Evolutionary conservation across 2,113 vertebrate genomes (phyloP), one percentile per base, ranked within the genome.

Genomic region (Todiramphus chloris): DNA sequence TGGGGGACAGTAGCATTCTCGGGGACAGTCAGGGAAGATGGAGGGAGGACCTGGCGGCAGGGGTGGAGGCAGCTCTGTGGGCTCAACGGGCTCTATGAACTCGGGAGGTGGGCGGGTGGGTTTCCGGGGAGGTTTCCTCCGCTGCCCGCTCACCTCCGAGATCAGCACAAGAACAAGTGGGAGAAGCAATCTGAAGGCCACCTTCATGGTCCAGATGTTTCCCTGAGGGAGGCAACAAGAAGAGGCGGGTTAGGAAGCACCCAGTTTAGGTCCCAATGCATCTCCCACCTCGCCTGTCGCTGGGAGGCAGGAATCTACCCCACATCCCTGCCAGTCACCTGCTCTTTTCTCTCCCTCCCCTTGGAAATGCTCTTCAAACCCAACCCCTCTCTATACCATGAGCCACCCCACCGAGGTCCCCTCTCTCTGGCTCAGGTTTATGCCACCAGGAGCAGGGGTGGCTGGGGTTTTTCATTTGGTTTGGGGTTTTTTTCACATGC

Each of bases 1-100:
- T 0, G 98, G 97, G 16, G 98, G 97, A 66, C 99, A 99, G 63
- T 97, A 97, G 86, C 99, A 99, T 75, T 99, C 99, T n/a, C 97
- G 94, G 3, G 99, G 99, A 68, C 99, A 99, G 97, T 99, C 99
- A 0, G 98, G 95, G 80, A 97, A 99, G 30, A 98, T 0, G 2
- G 99, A 99, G 0, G 98, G 98, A 0, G 99, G 99, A 3, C 99
- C 99, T 0, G 98, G 98, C 0, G 99, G 97, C 69, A 99, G 98
- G 4, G 98, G 98, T 3, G 99, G 99, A 13, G 99, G 99, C 90
- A 99, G 98, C 81, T 99, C 99, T 5, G 99, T 99, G 19, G 99
- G 99, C 91, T 99, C 99, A 4, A 62, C 77, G 6, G 99, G 99
- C 35, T 96, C 96, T 10, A 86, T 7, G 35, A 99, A 98, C 84